Evolutionary conservation across 2,888 invertebrate genomes (phyloP), one percentile per base, ranked within the genome.

Genomic region (Liposcelis brunnea): DNA sequence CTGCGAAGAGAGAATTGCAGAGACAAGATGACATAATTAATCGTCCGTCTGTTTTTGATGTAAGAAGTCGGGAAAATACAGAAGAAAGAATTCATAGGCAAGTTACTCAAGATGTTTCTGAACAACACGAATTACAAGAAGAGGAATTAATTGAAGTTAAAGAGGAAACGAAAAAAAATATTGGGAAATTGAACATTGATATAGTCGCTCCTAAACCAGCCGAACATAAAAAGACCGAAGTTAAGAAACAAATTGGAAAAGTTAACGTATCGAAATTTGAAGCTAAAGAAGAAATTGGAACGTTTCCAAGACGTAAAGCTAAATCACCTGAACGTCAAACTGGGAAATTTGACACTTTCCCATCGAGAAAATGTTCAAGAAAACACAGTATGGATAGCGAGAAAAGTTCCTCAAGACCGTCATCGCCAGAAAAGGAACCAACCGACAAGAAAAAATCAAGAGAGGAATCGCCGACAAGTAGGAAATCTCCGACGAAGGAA

Each of bases 141-240:
- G 50, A 53, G n/a, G 48, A 47, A 33, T 36, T 21, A 44, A 15
- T 31, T 32, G 8, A 18, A 40, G 36, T 46, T 46, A 12, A 46
- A 31, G 43, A 45, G 43, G 26, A 42, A 36, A 33, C 14, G 32
- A n/a, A 31, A 21, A 34, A 40, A 11, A 21, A 47, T 45, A 37
- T 47, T 49, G 33, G 49, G 51, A 15, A 44, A 35, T 43, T 50
- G 52, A 26, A 56, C 52, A 49, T 54, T 54, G 2, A 53, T 53
- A 3, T 50, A 48, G 31, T 49, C 54, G 37, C 47, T 51, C 35
- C 48, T 48, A 44, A 52, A 52, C 37, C 53, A 51, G 44, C 21
- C 46, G 33, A 42, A 18, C 15, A 10, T 33, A 15, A 35, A 37
- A 32, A 21, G n/a, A 32, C 10, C 11, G 18, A 16, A 19, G 31